A percentile compares a stretch with the other conserved stretches of the same genome.
phyloP scores from a whole-genome alignment of 2,888 invertebrate genomes.

The Seira musarum region DNA sequence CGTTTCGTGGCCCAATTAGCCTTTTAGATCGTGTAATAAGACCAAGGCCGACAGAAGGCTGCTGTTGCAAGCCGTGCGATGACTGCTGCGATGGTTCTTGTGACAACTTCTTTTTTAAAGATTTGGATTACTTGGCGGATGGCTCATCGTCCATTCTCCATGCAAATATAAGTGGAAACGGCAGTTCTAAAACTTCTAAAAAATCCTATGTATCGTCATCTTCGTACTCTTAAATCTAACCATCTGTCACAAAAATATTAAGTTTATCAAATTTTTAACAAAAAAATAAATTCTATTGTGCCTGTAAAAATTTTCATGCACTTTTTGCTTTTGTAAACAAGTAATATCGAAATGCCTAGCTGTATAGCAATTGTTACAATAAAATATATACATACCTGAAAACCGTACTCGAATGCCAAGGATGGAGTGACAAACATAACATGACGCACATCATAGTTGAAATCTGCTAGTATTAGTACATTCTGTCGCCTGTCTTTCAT shows the following conservation, averaged over 20 bases:
- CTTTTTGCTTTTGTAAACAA: background rate
- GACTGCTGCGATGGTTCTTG: background rate
- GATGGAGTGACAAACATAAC: background rate
- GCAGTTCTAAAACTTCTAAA: background rate
- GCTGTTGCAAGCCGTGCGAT: no score
- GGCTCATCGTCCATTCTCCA: background rate
- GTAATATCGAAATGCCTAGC: no score
- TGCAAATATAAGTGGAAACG: background rate
- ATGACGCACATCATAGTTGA: background rate
- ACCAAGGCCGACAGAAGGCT: no score
- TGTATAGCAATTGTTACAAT: no score
- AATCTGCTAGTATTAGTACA: background rate
- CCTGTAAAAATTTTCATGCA: background rate
- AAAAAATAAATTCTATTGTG: background rate
- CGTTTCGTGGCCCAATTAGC: no score
- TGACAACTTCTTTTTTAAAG: background rate
- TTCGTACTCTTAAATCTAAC: background rate
- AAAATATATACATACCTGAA: no score
- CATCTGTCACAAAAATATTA: no score
- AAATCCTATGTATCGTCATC: background rate
- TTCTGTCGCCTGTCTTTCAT: background rate
- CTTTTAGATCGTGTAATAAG: no score
- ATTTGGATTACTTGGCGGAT: background rate
- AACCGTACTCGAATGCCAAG: no score
- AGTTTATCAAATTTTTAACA: background rate